Percentiles rank a stretch among this genome's conserved stretches.
phyloP scores from a whole-genome alignment of 2,888 invertebrate genomes.

The Andrena flavipes region DNA sequence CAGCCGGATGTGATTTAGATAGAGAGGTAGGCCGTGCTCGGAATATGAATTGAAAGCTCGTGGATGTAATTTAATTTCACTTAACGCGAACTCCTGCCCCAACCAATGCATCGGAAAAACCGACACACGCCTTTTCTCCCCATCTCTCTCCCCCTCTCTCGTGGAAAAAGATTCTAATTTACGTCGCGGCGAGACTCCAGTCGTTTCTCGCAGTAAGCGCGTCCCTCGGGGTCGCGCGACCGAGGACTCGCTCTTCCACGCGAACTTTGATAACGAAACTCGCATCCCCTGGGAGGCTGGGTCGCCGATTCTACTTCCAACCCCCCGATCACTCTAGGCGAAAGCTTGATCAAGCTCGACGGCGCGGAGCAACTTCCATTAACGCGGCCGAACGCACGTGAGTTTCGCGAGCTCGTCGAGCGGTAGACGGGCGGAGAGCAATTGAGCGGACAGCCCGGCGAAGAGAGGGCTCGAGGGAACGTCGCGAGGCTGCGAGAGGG shows the following conservation, averaged over 20 bases:
- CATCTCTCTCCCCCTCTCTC: too few species aligned
- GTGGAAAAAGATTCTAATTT: constrained; percentile 1
- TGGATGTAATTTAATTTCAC: constrained; percentile 34
- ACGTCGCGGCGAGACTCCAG: background rate
- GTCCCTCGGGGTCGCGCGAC: background rate
- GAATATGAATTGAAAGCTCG: constrained; percentile 46
- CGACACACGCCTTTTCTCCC: too few species aligned
- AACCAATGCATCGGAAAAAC: background rate
- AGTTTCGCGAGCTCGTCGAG: background rate
- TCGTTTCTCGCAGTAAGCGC: background rate
- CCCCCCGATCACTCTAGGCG: background rate
- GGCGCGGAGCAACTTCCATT: constrained; percentile 13
- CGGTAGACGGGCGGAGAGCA: background rate
- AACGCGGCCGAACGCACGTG: constrained; percentile 6
- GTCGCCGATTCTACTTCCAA: constrained; percentile 7
- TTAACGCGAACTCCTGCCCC: constrained; percentile 12
- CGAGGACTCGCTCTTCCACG: background rate
- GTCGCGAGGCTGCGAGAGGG: background rate
- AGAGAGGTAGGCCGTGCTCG: constrained; percentile 31
- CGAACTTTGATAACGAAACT: background rate
- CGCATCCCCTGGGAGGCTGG: background rate
- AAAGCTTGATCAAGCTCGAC: constrained; percentile 4
- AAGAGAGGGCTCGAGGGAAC: background rate
- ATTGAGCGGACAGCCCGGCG: constrained; percentile 9
- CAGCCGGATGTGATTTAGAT: constrained; percentile 44